phyloP scores from a whole-genome alignment of 1,140 invertebrate species.

The Drosophila sucinea region DNA sequence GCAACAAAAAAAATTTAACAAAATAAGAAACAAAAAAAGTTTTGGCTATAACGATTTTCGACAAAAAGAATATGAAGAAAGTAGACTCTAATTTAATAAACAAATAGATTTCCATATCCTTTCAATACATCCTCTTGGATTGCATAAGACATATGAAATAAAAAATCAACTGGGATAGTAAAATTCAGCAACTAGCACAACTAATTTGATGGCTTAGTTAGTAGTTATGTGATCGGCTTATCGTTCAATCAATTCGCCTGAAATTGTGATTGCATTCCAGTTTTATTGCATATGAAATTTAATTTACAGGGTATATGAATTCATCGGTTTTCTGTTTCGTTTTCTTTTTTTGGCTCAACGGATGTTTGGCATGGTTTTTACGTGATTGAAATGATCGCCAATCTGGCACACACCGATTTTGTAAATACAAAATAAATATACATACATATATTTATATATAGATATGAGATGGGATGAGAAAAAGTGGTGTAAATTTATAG shows the following conservation, averaged over 20 bases:
- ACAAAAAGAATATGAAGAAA: too few relatives aligned
- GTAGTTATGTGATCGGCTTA: background rate
- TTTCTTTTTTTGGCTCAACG: conserved; percentile 45
- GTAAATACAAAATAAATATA: conserved; percentile 15
- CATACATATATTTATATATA: background rate
- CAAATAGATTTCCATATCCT: background rate
- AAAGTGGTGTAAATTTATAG: background rate
- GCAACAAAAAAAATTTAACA: too few relatives aligned
- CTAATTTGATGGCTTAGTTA: background rate
- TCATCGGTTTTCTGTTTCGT: conserved; percentile 16
- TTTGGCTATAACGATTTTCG: too few relatives aligned
- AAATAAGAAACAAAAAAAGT: too few relatives aligned
- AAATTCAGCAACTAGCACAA: background rate
- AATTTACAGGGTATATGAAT: background rate
- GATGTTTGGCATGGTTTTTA: conserved; percentile 72
- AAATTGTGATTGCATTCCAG: background rate
- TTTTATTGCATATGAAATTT: background rate
- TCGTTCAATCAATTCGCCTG: background rate
- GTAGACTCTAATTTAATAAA: too few relatives aligned
- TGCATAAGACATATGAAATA: background rate
- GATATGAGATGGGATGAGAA: background rate
- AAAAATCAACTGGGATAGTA: background rate
- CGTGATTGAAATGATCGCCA: conserved; percentile 36
- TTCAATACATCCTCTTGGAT: background rate
- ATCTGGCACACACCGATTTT: conserved; percentile 56